A percentile compares a stretch with the other conserved stretches of the same genome.
These are phyloP conservation scores for Spodoptera frugiperda DNA, from an alignment of 1,140 invertebrate genomes.

Conservation along the genomic window DNA sequence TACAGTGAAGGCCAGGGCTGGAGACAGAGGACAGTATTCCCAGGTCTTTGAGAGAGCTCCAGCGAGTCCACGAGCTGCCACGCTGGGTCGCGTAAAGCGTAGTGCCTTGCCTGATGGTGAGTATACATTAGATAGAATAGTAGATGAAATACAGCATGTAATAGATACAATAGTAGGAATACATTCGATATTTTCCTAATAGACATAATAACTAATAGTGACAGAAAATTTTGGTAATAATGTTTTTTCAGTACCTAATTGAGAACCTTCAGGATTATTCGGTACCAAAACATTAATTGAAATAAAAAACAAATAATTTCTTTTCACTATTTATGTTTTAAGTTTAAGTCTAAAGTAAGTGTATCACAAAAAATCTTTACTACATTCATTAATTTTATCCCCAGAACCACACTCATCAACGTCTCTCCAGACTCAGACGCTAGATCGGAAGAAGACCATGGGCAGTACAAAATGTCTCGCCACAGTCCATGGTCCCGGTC, in stretches of 20 bases:
- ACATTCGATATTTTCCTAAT: no score
- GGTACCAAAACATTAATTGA: no score
- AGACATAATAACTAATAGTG: no score
- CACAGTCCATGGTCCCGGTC: constrained; percentile 71
- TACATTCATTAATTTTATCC: constrained; percentile 5
- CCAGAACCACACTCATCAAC: constrained; percentile 79
- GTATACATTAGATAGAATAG: constrained; percentile 10
- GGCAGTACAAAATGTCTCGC: constrained; percentile 72
- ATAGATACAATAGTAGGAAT: no score
- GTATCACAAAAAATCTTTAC: no score
- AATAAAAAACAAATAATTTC: no score
- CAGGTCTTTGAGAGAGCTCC: constrained; percentile 83
- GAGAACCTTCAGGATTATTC: no score
- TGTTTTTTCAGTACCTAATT: no score
- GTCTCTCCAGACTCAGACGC: constrained; percentile 77
- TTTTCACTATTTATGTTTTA: no score
- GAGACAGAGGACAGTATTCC: constrained; percentile 79
- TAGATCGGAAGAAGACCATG: constrained; percentile 72
- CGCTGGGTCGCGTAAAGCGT: constrained; percentile 78
- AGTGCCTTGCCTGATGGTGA: constrained; percentile 74
- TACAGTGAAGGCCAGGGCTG: constrained; percentile 73
- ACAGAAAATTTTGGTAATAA: no score
- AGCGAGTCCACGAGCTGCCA: constrained; percentile 75
- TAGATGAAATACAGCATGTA: no score
- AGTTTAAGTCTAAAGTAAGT: no score